phyloP scores from a whole-genome alignment of 2,888 invertebrate genomes.

The Tinea trinotella region DNA sequence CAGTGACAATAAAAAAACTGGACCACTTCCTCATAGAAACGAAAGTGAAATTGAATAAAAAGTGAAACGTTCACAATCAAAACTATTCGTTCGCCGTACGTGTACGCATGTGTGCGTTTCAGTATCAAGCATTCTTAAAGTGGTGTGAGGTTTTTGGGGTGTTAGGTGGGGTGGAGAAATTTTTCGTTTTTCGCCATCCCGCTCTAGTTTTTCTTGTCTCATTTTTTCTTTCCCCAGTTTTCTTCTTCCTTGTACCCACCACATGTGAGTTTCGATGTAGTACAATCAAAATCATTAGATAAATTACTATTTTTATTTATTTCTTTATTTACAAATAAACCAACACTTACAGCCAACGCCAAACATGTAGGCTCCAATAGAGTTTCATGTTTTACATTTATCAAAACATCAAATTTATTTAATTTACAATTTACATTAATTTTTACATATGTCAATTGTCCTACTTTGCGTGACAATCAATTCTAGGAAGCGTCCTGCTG shows the following conservation, averaged over 20 bases:
- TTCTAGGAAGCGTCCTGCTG: too few species aligned
- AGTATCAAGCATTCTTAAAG: conserved; percentile 27
- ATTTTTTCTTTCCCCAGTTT: conserved; percentile 69
- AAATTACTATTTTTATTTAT: neutral
- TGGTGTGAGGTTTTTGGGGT: conserved; percentile 31
- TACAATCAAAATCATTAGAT: conserved; percentile 25
- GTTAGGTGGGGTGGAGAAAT: conserved; percentile 56
- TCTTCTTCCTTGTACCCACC: conserved; percentile 71
- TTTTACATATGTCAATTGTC: too few species aligned
- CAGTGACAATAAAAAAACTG: neutral
- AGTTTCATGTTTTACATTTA: too few species aligned
- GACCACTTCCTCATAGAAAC: neutral
- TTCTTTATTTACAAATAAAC: neutral
- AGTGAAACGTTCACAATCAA: conserved; percentile 47
- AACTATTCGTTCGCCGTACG: conserved; percentile 25
- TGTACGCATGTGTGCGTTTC: conserved; percentile 58
- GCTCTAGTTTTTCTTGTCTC: conserved; percentile 69
- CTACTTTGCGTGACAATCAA: too few species aligned
- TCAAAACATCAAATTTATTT: too few species aligned
- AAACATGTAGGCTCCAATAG: too few species aligned
- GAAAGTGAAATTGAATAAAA: conserved; percentile 24
- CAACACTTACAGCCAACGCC: too few species aligned
- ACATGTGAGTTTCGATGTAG: conserved; percentile 63
- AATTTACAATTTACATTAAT: too few species aligned
- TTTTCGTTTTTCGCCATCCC: conserved; percentile 73